Percentiles rank a stretch among this genome's conserved stretches.
These are phyloP conservation scores for Baccha elongata DNA, from an alignment of 2,888 invertebrate genomes.

Conservation along the genomic window DNA sequence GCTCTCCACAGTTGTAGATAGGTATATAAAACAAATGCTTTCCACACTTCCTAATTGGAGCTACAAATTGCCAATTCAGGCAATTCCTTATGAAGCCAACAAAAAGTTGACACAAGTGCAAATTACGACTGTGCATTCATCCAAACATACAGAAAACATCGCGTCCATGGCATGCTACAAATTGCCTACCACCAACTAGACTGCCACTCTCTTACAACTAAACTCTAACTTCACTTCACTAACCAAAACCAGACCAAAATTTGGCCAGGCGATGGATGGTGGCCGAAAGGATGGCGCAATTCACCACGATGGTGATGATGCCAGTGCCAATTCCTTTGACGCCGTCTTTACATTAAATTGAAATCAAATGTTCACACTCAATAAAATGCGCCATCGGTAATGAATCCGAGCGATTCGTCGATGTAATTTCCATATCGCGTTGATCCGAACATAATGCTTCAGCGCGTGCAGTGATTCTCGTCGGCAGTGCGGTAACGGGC, in stretches of 20 bases:
- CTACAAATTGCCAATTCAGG: constrained; percentile 69
- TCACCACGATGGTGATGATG: constrained; percentile 40
- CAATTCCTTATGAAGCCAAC: constrained; percentile 67
- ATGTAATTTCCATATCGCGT: constrained; percentile 70
- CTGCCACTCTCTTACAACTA: constrained; percentile 48
- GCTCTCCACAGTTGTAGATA: neutral
- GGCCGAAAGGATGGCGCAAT: neutral
- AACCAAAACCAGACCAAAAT: constrained; percentile 15
- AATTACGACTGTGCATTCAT: constrained; percentile 46
- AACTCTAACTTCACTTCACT: constrained; percentile 9
- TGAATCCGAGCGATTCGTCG: constrained; percentile 49
- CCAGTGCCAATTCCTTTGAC: constrained; percentile 66
- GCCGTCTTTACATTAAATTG: constrained; percentile 68
- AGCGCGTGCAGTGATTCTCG: constrained; percentile 20
- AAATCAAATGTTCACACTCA: constrained; percentile 73
- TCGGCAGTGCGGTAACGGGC: neutral
- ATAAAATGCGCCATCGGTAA: constrained; percentile 69
- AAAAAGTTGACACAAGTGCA: constrained; percentile 67
- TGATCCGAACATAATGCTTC: constrained; percentile 57
- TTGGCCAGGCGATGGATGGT: constrained; percentile 7
- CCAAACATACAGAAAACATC: constrained; percentile 3
- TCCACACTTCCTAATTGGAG: constrained; percentile 67
- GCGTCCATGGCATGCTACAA: constrained; percentile 55
- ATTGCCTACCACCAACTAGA: constrained; percentile 70
- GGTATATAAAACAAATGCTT: constrained; percentile 49